Percentiles rank a stretch among this genome's conserved stretches.
Conservation (phyloP, 2,888 invertebrate genomes). For the Ectobius pallidus region DNA sequence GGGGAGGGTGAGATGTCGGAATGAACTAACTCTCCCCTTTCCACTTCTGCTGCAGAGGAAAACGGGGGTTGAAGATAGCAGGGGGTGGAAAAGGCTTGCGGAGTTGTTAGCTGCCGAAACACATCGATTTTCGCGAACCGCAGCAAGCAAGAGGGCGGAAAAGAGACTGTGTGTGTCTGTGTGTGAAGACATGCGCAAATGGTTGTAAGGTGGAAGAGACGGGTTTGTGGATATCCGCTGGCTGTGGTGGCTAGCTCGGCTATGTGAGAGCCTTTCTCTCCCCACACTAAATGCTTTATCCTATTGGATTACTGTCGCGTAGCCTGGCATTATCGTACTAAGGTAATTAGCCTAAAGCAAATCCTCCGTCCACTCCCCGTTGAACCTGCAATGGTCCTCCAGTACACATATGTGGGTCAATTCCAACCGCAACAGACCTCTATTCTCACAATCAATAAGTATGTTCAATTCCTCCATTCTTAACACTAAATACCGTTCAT, state of each 20-base stretch:
- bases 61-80: conserved; percentile 23
- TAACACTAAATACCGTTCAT: too few species aligned
- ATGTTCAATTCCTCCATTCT: too few species aligned
- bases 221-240: background rate
- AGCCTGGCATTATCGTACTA: background rate
- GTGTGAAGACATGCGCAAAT: conserved; percentile 3
- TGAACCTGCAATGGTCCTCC: too few species aligned
- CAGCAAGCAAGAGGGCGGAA: conserved; percentile 19
- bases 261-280: background rate
- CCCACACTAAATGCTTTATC: background rate
- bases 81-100: conserved; percentile 39
- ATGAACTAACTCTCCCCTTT: conserved; percentile 13
- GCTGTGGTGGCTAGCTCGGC: background rate
- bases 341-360: background rate
- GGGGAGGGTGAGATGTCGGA: background rate
- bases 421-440: too few species aligned
- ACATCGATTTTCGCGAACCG: conserved; percentile 44
- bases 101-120: conserved; percentile 42
- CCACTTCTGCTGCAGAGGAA: conserved; percentile 27
- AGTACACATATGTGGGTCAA: too few species aligned
- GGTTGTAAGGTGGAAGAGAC: conserved; percentile 7
- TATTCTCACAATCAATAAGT: too few species aligned
- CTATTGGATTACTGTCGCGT: background rate
- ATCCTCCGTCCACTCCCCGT: too few species aligned
- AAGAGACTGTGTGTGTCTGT: background rate